These are phyloP conservation scores for Notarius quadriscutis DNA, from an alignment of 2,113 vertebrate species.

Conservation along the genomic window DNA sequence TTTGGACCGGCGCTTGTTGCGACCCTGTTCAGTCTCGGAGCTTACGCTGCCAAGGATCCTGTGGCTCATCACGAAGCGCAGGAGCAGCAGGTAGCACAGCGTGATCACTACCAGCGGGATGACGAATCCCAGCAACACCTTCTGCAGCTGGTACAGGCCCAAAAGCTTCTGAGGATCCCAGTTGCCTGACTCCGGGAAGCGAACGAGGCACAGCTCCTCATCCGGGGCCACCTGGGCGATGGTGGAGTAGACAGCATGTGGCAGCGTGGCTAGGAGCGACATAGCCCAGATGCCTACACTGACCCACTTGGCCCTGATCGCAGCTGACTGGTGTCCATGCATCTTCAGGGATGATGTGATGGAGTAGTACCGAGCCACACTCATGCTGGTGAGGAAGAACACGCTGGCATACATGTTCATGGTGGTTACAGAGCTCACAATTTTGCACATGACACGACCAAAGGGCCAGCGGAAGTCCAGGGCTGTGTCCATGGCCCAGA, in stretches of 20 bases:
- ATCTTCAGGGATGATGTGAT: conserved; percentile 75
- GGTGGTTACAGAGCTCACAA: conserved; percentile 77
- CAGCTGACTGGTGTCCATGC: conserved; percentile 65
- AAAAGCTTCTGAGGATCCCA: conserved; percentile 78
- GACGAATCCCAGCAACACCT: conserved; percentile 77
- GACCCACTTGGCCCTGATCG: conserved; percentile 69
- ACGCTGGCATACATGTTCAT: conserved; percentile 84
- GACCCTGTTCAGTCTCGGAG: conserved; percentile 62
- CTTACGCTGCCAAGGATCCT: conserved; percentile 58
- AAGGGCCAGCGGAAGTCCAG: conserved; percentile 83
- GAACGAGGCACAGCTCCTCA: conserved; percentile 79
- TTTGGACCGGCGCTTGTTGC: conserved; percentile 69
- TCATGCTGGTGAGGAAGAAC: conserved; percentile 81
- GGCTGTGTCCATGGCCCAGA: conserved; percentile 80
- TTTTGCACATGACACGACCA: conserved; percentile 79
- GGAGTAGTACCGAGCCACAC: conserved; percentile 76
- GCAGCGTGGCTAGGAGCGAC: conserved; percentile 74
- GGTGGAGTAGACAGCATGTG: conserved; percentile 78
- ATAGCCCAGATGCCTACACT: conserved; percentile 75
- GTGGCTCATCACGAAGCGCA: conserved; percentile 71
- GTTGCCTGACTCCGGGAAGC: conserved; percentile 75
- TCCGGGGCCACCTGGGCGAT: conserved; percentile 70
- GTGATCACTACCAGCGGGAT: conserved; percentile 77
- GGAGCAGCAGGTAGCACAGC: conserved; percentile 75
- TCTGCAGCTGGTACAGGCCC: conserved; percentile 80